Conservation (phyloP, 35 echinoderm and acorn worm species). For the Ptychodera flava region DNA sequence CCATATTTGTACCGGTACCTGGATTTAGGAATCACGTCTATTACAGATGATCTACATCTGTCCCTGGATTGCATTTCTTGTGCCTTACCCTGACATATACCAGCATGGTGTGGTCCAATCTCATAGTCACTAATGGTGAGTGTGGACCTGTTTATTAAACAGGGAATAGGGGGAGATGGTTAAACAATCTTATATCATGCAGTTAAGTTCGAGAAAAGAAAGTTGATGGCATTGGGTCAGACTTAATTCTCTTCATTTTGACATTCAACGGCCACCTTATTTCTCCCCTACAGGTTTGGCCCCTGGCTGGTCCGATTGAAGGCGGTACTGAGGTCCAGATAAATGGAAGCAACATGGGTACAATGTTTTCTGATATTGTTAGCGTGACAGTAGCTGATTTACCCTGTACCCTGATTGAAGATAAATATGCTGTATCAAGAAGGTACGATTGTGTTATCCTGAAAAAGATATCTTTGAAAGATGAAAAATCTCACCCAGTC, state of each 20-base stretch:
- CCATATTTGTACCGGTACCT: too few species aligned
- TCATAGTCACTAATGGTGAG: background rate
- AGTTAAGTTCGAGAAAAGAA: background rate
- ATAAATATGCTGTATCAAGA: background rate
- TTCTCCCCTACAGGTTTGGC: slow-evolving; percentile 22
- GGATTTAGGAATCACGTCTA: too few species aligned
- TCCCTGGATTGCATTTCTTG: too few species aligned
- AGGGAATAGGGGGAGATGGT: too few species aligned
- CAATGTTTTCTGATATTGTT: slow-evolving; percentile 8
- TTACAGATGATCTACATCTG: too few species aligned
- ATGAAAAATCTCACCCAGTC: background rate
- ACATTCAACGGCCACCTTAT: too few species aligned
- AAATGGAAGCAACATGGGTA: slow-evolving; percentile 40
- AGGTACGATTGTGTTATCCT: background rate
- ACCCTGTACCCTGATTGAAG: slow-evolving; percentile 9
- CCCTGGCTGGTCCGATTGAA: slow-evolving; percentile 23
- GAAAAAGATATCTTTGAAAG: background rate
- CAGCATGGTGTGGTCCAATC: background rate
- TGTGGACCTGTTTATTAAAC: background rate
- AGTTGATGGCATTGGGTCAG: background rate
- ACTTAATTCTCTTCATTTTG: too few species aligned
- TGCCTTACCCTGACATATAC: too few species aligned
- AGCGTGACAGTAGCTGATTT: slow-evolving; percentile 29
- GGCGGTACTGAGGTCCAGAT: slow-evolving; percentile 36
- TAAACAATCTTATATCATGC: background rate